These are phyloP conservation scores for Cydia strobilella DNA, from an alignment of 1,140 invertebrate genomes.

Conservation along the genomic window DNA sequence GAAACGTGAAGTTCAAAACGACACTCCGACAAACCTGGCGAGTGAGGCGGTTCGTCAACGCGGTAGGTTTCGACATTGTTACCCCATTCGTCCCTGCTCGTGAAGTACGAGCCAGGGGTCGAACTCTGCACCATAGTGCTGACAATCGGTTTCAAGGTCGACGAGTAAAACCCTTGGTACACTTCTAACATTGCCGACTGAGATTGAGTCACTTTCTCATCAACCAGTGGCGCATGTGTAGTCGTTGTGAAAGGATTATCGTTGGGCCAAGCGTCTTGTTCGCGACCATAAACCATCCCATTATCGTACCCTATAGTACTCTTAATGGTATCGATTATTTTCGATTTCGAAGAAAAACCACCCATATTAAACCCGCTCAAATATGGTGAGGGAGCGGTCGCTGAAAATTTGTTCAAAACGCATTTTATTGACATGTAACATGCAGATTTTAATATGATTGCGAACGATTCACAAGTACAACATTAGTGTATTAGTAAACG, in stretches of 20 bases:
- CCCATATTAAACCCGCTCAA: conserved; percentile 52
- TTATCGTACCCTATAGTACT: conserved; percentile 72
- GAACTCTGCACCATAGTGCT: conserved; percentile 61
- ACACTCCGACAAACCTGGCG: conserved; percentile 76
- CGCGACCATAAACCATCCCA: conserved; percentile 56
- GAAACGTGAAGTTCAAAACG: conserved; percentile 60
- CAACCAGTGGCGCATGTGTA: conserved; percentile 67
- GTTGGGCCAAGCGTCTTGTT: conserved; percentile 75
- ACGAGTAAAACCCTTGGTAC: conserved; percentile 74
- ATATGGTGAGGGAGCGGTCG: conserved; percentile 69
- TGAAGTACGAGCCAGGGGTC: conserved; percentile 55
- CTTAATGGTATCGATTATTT: conserved; percentile 71
- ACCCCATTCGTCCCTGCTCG: conserved; percentile 71
- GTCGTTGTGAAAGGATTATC: conserved; percentile 78
- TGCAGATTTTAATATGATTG: conserved; percentile 52
- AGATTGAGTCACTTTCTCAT: conserved; percentile 70
- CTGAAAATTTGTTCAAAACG: conserved; percentile 70
- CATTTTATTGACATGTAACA: conserved; percentile 60
- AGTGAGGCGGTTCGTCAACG: conserved; percentile 77
- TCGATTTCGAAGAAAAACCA: conserved; percentile 68
- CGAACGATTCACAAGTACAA: conserved; percentile 34
- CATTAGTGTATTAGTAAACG: conserved; percentile 37
- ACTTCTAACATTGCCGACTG: conserved; percentile 80
- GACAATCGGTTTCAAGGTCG: conserved; percentile 74
- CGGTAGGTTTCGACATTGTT: conserved; percentile 74